These are phyloP conservation scores for Plecotus auritus DNA, from an alignment of 2,113 vertebrate genomes.

Conservation along the genomic window DNA sequence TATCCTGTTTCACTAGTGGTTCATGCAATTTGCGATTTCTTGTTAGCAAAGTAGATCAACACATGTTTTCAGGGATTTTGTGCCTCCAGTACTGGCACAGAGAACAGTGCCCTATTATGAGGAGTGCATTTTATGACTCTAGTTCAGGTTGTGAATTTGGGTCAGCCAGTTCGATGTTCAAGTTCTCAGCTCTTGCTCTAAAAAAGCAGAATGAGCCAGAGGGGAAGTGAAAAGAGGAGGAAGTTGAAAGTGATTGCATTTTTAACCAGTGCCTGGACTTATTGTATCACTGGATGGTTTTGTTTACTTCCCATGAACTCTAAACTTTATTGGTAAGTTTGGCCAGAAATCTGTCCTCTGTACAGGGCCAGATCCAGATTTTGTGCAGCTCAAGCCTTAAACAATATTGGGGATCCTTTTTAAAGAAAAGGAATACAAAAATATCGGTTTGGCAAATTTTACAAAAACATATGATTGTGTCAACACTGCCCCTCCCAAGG, in stretches of 20 bases:
- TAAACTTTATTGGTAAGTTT: neutral
- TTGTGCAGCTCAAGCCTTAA: neutral
- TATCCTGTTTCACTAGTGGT: neutral
- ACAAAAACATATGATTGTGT: neutral
- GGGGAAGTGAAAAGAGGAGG: neutral
- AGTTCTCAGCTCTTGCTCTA: neutral
- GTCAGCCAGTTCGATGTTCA: neutral
- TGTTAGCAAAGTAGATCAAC: neutral
- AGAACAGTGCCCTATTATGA: neutral
- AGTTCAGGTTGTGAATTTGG: neutral
- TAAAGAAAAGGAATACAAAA: neutral
- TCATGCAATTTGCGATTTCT: neutral
- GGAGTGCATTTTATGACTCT: neutral
- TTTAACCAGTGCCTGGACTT: neutral
- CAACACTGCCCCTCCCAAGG: neutral
- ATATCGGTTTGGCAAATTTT: neutral
- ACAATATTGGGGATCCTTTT: neutral
- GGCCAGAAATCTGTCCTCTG: neutral
- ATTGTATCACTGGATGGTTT: neutral
- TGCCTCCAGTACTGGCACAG: neutral
- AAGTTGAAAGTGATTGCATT: neutral
- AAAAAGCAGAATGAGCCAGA: neutral
- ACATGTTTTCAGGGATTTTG: neutral
- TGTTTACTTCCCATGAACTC: neutral
- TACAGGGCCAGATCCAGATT: neutral